Conservation (phyloP, 2,888 invertebrate species). For the Mechanitis mazaeus region DNA sequence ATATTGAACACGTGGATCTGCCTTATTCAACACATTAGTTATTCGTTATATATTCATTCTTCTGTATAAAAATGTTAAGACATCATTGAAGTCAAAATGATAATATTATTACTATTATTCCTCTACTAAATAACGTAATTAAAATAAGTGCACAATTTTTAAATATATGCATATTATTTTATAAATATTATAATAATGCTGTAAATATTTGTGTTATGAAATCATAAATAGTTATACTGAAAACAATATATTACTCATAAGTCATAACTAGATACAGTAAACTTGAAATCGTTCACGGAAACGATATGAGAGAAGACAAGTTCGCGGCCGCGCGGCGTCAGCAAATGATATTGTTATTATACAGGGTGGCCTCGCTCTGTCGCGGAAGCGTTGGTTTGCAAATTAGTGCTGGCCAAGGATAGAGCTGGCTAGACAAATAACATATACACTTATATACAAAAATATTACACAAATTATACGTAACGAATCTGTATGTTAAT, state of each 20-base stretch:
- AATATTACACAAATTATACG: background rate
- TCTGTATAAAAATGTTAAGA: background rate
- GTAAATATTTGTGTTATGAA: background rate
- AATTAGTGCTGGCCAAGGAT: conserved; percentile 58
- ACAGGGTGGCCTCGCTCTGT: conserved; percentile 39
- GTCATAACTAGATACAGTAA: conserved; percentile 2
- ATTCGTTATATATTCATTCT: no score
- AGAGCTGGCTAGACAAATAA: conserved; percentile 46
- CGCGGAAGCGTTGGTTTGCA: conserved; percentile 67
- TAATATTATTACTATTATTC: background rate
- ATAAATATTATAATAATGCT: background rate
- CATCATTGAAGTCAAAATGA: background rate
- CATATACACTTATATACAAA: conserved; percentile 1
- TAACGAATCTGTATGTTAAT: background rate
- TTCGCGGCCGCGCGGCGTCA: conserved; percentile 30
- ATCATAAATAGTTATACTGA: background rate
- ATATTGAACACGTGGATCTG: conserved; percentile 52
- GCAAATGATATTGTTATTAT: conserved; percentile 33
- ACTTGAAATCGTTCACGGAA: conserved; percentile 43
- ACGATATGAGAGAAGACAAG: conserved; percentile 30
- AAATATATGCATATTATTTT: background rate
- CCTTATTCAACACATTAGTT: conserved; percentile 37
- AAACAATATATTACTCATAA: conserved; percentile 8
- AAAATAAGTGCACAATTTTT: background rate
- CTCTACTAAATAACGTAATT: background rate